Conservation (phyloP, 2,113 vertebrate genomes). For the Furnarius figulus region DNA sequence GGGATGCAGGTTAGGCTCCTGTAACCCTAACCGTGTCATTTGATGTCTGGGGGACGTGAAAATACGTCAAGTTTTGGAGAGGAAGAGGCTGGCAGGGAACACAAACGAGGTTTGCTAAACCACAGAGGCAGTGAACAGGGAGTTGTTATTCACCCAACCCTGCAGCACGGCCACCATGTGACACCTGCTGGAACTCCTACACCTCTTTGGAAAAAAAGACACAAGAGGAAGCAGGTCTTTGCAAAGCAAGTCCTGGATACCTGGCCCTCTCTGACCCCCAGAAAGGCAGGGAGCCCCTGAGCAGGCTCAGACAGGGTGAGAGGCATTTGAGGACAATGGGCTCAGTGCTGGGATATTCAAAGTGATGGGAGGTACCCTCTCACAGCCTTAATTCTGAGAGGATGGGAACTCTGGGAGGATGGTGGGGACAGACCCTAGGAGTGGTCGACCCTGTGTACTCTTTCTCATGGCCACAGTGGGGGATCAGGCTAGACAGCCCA, state of each 20-base stretch:
- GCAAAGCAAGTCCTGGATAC: not conserved
- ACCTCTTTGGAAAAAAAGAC: not conserved
- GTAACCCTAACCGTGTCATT: not conserved
- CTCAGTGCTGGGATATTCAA: not conserved
- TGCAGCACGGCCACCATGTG: not conserved
- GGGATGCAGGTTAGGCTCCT: not conserved
- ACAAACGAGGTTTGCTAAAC: not conserved
- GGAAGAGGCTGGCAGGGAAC: not conserved
- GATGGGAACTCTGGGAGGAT: not conserved
- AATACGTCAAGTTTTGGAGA: not conserved
- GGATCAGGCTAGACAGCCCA: not conserved
- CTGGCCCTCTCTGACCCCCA: fast-evolving
- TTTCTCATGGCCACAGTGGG: not conserved
- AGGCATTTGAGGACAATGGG: not conserved
- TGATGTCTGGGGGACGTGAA: not conserved
- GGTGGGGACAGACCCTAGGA: not conserved
- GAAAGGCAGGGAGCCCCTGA: not conserved
- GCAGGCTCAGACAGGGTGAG: not conserved
- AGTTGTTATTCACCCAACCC: not conserved
- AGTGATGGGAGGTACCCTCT: not conserved
- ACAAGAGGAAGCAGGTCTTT: not conserved
- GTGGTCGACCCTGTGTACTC: fast-evolving
- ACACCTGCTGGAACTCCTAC: not conserved
- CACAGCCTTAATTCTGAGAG: fast-evolving
- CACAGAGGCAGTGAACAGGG: not conserved